Base-by-base conservation (phyloP, 2,113 vertebrate genomes). In the Eonycteris spelaea region DNA sequence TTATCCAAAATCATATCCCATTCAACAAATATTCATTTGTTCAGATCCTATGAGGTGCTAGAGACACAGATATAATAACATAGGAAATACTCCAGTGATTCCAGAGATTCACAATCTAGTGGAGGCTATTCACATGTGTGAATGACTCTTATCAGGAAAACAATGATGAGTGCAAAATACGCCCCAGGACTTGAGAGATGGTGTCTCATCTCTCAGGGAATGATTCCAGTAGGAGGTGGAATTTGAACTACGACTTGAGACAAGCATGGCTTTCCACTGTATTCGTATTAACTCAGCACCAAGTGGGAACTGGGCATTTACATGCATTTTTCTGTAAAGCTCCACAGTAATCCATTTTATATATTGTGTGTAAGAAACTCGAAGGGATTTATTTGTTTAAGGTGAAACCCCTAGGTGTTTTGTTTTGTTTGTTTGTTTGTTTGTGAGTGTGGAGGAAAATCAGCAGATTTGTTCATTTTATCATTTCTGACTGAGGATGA, bases 1-100 rank as follows among this genome's bases (percentile, higher is more conserved):
- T 94, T 87, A 97, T 71, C 59, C 71, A 94, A 94, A 96, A 90
- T 84, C 71, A 80, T 85, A 75, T 40, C 51, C 45, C 33, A 68
- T 45, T 96, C n/a, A 78, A 88, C 48, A 91, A 83, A 71, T 74
- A 79, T 15, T 38, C 77, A 19, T 74, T 91, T 95, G 68, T 91
- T 96, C 82, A 75, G 92, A 43, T 82, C 38, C 45, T 90, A 6
- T 28, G 63, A 95, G 57, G 22, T 63, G 11, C 38, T 33, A 16
- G 51, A 80, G 48, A 92, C 24, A 74, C 87, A 77, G 90, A 88
- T 4, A n/a, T 55, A 94, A 77, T 80, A 65, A 84, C 90, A 92
- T 11, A 85, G 45, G 57, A 73, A 91, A 40, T 30, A 35, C 30
- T 59, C n/a, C 21, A 65, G 33, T 45, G 67, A 70, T 28, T 57